A percentile compares a stretch with the other conserved stretches of the same genome.
These are phyloP conservation scores for Elephas maximus DNA, from an alignment of 2,113 vertebrate species.

Conservation along the genomic window DNA sequence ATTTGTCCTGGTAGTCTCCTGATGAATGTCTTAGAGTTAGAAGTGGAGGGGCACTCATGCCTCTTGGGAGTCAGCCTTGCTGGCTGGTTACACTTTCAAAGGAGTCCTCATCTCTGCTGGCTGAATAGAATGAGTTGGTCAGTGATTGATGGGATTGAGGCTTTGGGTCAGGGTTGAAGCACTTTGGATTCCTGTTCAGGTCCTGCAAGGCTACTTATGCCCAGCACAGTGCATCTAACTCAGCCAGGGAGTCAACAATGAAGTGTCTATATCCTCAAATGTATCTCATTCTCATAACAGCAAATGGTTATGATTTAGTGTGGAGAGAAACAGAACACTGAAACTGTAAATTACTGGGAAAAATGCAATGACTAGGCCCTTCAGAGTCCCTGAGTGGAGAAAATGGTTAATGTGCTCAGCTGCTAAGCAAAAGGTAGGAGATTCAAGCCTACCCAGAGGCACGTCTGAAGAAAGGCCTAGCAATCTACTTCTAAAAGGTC, in stretches of 20 bases:
- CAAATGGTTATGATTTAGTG: not conserved
- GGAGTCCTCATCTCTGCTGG: not conserved
- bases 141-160: not conserved
- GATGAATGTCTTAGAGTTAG: not conserved
- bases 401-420: no score
- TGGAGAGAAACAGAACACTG: not conserved
- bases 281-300: not conserved
- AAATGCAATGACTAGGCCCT: not conserved
- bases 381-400: not conserved
- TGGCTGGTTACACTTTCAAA: not conserved
- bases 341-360: not conserved
- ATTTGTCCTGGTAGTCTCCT: not conserved
- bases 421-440: not conserved
- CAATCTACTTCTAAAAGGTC: not conserved
- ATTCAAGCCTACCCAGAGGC: not conserved
- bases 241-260: not conserved
- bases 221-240: not conserved
- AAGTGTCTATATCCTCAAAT: not conserved
- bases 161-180: not conserved
- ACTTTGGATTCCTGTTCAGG: not conserved
- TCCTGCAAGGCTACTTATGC: not conserved
- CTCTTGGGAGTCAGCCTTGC: not conserved
- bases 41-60: not conserved
- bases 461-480: not conserved
- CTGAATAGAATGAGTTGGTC: not conserved